phyloP scores from a whole-genome alignment of 2,888 invertebrate genomes.

The Amiota communis region DNA sequence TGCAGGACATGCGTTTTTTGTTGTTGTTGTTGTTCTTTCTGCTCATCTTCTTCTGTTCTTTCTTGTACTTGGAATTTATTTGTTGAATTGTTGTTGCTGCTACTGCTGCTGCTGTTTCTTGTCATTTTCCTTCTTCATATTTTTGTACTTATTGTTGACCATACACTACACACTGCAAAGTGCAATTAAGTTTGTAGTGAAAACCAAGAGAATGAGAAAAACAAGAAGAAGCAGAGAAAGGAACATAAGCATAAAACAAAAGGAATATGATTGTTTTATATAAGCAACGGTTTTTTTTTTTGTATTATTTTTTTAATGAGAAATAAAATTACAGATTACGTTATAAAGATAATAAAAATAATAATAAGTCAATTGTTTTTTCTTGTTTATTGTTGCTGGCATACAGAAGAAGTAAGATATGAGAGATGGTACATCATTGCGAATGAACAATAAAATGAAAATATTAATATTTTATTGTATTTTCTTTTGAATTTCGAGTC shows the following conservation, averaged over 20 bases:
- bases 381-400: too few relatives aligned
- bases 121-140: neutral
- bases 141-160: conserved; percentile 4
- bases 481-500: neutral
- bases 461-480: neutral
- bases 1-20: neutral
- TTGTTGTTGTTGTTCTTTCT: too few relatives aligned
- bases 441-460: too few relatives aligned
- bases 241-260: too few relatives aligned
- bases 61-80: conserved; percentile 24
- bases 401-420: too few relatives aligned
- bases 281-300: too few relatives aligned
- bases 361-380: too few relatives aligned
- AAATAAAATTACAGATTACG: conserved; percentile 27
- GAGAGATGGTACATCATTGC: too few relatives aligned
- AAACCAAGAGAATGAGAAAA: neutral
- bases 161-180: neutral
- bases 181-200: conserved; percentile 20
- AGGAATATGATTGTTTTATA: too few relatives aligned
- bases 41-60: too few relatives aligned
- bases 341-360: conserved; percentile 14
- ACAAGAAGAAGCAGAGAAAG: neutral
- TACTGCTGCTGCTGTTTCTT: conserved; percentile 6
- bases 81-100: neutral
- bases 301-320: conserved; percentile 20